Evolutionary conservation across 2,797 vertebrate species (phyloP), one percentile per base, ranked within the genome.

Genomic region (Typhlichthys subterraneus): DNA sequence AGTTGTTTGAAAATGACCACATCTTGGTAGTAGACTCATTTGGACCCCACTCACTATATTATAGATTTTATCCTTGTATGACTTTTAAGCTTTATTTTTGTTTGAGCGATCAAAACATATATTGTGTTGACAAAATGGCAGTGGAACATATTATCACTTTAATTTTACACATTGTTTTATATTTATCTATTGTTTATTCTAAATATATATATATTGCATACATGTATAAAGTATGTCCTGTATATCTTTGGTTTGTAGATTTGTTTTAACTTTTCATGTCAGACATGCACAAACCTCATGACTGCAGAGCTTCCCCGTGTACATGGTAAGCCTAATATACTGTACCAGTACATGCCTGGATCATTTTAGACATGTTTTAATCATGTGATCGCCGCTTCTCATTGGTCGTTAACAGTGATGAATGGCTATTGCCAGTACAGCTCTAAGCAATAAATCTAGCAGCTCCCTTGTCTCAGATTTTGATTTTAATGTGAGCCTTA

Each of bases 51-150:
- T 54, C 23, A 12, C 29, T 29, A 31, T 31, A 23, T 23, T n/a
- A 4, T 4, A n/a, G 11, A 48, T n/a, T 12, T 48, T 0, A 48
- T 48, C 46, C 45, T 45, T 57, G 13, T 12, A 9, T 45, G 57
- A 45, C 12, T 52, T 52, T 53, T 29, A 49, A 17, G 7, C 46
- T 3, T 49, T 64, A 5, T 42, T 3, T 57, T 31, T 53, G 56
- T 76, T 17, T 73, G 61, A 73, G 47, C 2, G 61, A 14, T 47
- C 52, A 48, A 47, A 63, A 73, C 0, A 61, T 17, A 11, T 74
- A 53, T 52, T 76, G 67, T 70, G 54, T 80, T 70, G 68, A 80
- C 82, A 69, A 77, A 67, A 65, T 19, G 73, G 72, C 78, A 65
- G 65, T 63, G 64, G 70, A 70, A 73, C 76, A 72, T 75, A 53